Percentiles rank a stretch among this genome's conserved stretches.
phyloP scores from a whole-genome alignment of 2,888 invertebrate genomes.

The Chrysopilus asiliformis region DNA sequence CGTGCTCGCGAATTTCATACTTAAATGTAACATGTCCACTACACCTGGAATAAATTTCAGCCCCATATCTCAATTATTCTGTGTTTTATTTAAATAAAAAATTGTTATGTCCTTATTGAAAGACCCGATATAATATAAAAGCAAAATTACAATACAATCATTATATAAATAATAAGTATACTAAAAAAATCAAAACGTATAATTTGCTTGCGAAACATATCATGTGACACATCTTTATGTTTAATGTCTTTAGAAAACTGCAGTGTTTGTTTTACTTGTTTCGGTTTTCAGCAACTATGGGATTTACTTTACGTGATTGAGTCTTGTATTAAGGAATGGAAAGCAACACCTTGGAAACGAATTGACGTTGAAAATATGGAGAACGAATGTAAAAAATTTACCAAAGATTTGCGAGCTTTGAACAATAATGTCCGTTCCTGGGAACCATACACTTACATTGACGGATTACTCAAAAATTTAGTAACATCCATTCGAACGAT shows the following conservation, averaged over 20 bases:
- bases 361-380: conserved; percentile 94
- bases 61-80: too few species aligned
- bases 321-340: conserved; percentile 83
- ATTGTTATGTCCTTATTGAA: too few species aligned
- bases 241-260: neutral
- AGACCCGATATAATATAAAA: too few species aligned
- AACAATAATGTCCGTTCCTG: conserved; percentile 71
- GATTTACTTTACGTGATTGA: conserved; percentile 77
- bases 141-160: too few species aligned
- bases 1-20: too few species aligned
- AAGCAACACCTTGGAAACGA: conserved; percentile 82
- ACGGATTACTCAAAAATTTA: conserved; percentile 78
- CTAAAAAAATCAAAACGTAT: too few species aligned
- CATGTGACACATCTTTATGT: too few species aligned
- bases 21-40: too few species aligned
- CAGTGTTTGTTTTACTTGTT: neutral
- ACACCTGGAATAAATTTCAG: too few species aligned
- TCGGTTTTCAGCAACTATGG: conserved; percentile 57
- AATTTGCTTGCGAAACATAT: too few species aligned
- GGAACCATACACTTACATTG: conserved; percentile 69
- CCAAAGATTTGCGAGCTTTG: conserved; percentile 68
- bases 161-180: too few species aligned
- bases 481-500: conserved; percentile 86
- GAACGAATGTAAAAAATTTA: conserved; percentile 85
- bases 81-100: too few species aligned